Percentiles rank a stretch among this genome's conserved stretches.
Evolutionary conservation across 2,888 invertebrate genomes (phyloP).

Genomic region (Oligia strigilis): DNA sequence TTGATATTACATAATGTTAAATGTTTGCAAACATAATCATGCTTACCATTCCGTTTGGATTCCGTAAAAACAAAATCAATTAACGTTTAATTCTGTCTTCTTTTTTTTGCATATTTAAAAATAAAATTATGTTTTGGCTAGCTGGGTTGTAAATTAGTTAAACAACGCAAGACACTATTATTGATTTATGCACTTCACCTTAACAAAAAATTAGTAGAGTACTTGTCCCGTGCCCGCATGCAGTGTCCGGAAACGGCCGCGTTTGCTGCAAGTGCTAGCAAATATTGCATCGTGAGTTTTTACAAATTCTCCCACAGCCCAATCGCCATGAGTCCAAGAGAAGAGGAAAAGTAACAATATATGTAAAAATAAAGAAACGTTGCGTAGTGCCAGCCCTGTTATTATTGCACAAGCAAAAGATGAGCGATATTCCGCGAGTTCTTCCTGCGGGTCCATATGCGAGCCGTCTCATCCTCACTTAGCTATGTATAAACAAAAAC

Average conservation of each 20-base stretch:
- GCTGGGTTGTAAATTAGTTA: neutral
- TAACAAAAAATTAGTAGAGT: too few species aligned
- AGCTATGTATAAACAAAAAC: constrained; percentile 85
- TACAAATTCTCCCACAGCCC: neutral
- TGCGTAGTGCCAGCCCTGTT: constrained; percentile 79
- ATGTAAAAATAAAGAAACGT: neutral
- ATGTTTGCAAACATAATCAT: constrained; percentile 15
- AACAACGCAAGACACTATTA: neutral
- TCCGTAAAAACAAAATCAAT: neutral
- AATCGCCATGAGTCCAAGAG: neutral
- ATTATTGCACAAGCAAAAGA: constrained; percentile 87
- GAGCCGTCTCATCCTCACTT: constrained; percentile 77
- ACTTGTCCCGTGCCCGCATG: neutral
- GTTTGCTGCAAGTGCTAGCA: constrained; percentile 68
- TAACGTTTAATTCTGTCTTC: neutral
- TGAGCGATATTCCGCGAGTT: constrained; percentile 82
- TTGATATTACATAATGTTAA: constrained; percentile 31
- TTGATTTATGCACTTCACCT: neutral
- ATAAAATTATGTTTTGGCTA: neutral
- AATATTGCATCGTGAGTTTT: neutral
- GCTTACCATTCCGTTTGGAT: neutral
- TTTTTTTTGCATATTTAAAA: neutral
- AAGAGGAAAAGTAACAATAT: neutral
- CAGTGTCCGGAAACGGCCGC: neutral
- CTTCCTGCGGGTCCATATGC: constrained; percentile 86